Conservation (phyloP, 1,140 invertebrate genomes). For the Drosophila malerkotliana region DNA sequence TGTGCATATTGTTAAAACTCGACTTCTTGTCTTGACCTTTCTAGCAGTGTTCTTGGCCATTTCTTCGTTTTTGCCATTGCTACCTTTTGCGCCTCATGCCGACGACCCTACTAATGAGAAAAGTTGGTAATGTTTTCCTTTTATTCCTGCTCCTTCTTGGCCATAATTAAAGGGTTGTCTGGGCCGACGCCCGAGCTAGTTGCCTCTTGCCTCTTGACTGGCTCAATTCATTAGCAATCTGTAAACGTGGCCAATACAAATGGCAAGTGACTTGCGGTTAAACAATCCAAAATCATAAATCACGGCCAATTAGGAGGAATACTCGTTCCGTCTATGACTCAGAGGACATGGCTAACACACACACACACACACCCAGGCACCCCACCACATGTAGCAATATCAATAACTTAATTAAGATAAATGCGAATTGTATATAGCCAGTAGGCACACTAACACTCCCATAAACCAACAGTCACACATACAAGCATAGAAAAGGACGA, state of each 20-base stretch:
- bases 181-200: constrained; percentile 7
- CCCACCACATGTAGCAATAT: constrained; percentile 50
- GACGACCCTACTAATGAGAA: constrained; percentile 53
- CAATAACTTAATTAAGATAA: constrained; percentile 83
- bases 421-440: constrained; percentile 73
- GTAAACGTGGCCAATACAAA: constrained; percentile 52
- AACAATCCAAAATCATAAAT: constrained; percentile 75
- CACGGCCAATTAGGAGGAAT: constrained; percentile 64
- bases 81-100: constrained; percentile 23
- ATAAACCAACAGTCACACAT: constrained; percentile 28
- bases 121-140: constrained; percentile 44
- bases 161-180: constrained; percentile 66
- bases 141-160: constrained; percentile 9
- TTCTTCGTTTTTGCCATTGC: constrained; percentile 27
- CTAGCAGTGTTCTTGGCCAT: constrained; percentile 13
- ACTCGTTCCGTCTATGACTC: constrained; percentile 23
- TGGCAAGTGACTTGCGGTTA: constrained; percentile 75
- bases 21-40: constrained; percentile 3
- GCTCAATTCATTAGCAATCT: constrained; percentile 49
- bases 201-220: constrained; percentile 30
- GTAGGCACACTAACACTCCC: constrained; percentile 35
- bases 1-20: constrained; percentile 9
- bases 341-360: constrained; percentile 14
- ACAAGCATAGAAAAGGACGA: neutral
- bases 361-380: constrained; percentile 31